These are phyloP conservation scores for Antechinus flavipes DNA, from an alignment of 2,113 vertebrate genomes.

Conservation along the genomic window DNA sequence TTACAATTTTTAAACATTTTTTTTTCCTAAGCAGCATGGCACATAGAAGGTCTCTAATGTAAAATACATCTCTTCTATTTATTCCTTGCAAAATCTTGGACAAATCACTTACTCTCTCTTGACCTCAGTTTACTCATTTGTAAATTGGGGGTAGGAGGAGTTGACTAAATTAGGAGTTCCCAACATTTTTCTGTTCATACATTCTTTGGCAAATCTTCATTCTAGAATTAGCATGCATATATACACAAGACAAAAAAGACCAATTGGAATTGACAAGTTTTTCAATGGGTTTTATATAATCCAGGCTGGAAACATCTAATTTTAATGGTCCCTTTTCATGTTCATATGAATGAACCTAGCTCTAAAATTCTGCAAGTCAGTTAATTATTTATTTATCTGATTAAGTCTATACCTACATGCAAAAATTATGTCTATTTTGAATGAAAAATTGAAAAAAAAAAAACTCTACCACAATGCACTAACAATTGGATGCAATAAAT, in stretches of 20 bases:
- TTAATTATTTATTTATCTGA: not conserved
- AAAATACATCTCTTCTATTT: not conserved
- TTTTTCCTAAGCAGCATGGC: not conserved
- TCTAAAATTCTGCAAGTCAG: slow-evolving; percentile 5
- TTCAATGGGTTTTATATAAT: not conserved
- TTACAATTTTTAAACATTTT: not conserved
- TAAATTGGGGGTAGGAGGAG: not conserved
- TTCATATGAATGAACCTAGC: not conserved
- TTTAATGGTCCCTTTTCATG: not conserved
- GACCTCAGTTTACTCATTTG: not conserved
- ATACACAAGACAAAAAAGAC: not conserved
- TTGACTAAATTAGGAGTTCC: not conserved
- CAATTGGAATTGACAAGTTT: not conserved
- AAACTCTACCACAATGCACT: not conserved
- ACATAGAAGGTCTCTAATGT: not conserved
- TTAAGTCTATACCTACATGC: not conserved
- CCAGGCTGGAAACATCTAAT: not conserved
- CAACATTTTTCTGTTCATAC: not conserved
- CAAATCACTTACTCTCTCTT: not conserved
- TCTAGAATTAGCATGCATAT: not conserved
- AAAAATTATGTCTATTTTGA: not conserved
- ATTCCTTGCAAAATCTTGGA: not conserved
- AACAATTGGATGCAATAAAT: slow-evolving; percentile 15
- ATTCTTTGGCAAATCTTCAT: not conserved
- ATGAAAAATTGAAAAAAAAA: slow-evolving; percentile 19